A percentile compares a stretch with the other conserved stretches of the same genome.
Conservation (phyloP, 2,113 vertebrate genomes). For the Dolichallabes microphthalmus region DNA sequence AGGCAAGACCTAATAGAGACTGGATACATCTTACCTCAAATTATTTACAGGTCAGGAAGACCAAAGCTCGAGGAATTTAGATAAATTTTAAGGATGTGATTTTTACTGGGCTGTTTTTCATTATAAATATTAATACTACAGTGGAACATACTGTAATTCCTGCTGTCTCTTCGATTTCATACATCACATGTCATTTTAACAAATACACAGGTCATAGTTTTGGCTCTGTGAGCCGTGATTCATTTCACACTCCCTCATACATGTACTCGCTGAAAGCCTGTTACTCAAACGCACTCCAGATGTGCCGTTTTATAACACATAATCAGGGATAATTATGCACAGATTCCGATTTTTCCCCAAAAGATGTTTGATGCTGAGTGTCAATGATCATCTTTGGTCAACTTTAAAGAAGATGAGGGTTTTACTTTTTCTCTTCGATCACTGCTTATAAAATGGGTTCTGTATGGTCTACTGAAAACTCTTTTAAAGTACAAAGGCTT, state of each 20-base stretch:
- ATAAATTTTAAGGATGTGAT: neutral
- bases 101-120: neutral
- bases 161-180: neutral
- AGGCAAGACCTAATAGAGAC: neutral
- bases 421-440: neutral
- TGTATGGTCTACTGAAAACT: neutral
- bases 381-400: slow-evolving; percentile 4
- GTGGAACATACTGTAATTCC: neutral
- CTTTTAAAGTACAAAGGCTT: slow-evolving; percentile 15
- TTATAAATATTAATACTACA: neutral
- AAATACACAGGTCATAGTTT: neutral
- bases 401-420: slow-evolving; percentile 6
- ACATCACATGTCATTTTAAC: neutral
- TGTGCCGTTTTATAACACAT: slow-evolving; percentile 5
- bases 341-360: neutral
- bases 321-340: slow-evolving; percentile 7
- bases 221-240: neutral
- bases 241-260: neutral
- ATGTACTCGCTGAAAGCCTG: neutral
- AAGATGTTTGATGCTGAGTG: slow-evolving; percentile 14
- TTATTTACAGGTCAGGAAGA: neutral
- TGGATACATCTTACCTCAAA: neutral
- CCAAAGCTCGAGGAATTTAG: neutral
- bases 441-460: slow-evolving; percentile 10
- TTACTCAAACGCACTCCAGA: slow-evolving; percentile 3